Evolutionary conservation across 2,797 vertebrate species (phyloP), one percentile per base, ranked within the genome.

Genomic region (Spea hammondii): DNA sequence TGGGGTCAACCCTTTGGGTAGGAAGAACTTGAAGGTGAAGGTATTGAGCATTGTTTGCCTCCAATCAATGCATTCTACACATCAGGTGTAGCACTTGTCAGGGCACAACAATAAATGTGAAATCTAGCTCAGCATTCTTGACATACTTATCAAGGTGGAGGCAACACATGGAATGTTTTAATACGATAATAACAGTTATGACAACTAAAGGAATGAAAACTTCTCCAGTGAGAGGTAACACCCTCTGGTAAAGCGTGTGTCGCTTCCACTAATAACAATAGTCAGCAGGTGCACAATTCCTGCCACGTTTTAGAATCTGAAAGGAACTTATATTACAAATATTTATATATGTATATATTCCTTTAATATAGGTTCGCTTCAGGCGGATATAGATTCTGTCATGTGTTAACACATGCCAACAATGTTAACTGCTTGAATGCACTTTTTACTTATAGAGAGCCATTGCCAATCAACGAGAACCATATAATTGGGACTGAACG

Each of bases 121-220:
- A 70, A 32, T 51, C 9, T 59, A 8, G 48, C 60, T 62, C 65
- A 46, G 51, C 78, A 80, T 80, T 80, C 78, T 67, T 55, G 5
- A 11, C 78, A 80, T 80, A 75, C 47, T 72, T 66, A 55, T 14
- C 55, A 75, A 79, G 78, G 78, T 57, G 78, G 78, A 80, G 78
- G 72, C 67, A 59, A 49, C 59, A 17, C 70, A 8, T 70, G 66
- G 72, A 75, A 80, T 75, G 4, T 64, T 70, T 70, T 75, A 75
- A 75, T 80, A 68, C 75, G 55, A 75, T 65, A 45, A 65, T 72
- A 65, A 57, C 69, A 70, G 60, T 57, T 66, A 68, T 32, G 74
- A 70, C 55, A 60, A n/a, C 53, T 66, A 8, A 64, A 10, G 59
- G 72, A 75, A 80, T 80, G 59, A 70, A 9, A 70, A 70, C 65